Evolutionary conservation across 1,140 invertebrate genomes (phyloP), one percentile per base, ranked within the genome.

Genomic region (Achatina immaculata): DNA sequence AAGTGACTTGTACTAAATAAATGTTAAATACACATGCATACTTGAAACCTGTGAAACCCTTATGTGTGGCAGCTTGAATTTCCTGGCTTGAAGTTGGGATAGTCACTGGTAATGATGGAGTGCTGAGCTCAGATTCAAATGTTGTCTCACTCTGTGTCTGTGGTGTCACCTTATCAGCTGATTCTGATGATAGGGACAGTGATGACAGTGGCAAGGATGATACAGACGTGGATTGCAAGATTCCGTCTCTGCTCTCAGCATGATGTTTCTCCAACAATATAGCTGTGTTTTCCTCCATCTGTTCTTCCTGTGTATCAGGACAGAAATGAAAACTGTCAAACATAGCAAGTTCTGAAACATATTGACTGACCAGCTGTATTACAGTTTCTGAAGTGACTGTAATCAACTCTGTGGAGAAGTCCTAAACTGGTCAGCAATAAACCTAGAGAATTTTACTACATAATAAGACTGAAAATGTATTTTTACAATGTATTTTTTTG

Each of bases 141-240:
- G 14, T 16, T n/a, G 14, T n/a, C n/a, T 55, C 14, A 16, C 51
- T 66, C 62, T 36, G n/a, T n/a, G n/a, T 34, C 24, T 72, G 38
- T 14, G 38, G 69, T 24, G n/a, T 11, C 14, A 16, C n/a, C n/a
- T 34, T 28, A 42, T 36, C n/a, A 9, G 9, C n/a, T 11, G 7
- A 28, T 11, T 9, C 62, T 38, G 34, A 36, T 38, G 14, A 16
- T n/a, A 34, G 66, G 16, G 28, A 7, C 40, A 21, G 28, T 69
- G 66, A 6, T 34, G 66, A 7, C n/a, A n/a, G 51, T 34, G 75
- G 24, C 75, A 66, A 19, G 34, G 77, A 43, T 81, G 72, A 19
- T 55, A 42, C 0, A 19, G 78, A 31, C 36, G 94, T 95, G 91
- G 96, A 95, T 83, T 96, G 95, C 31, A 95, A 95, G n/a, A 95